Base-by-base conservation (phyloP, 2,797 vertebrate genomes). In the Epinephelus coioides region DNA sequence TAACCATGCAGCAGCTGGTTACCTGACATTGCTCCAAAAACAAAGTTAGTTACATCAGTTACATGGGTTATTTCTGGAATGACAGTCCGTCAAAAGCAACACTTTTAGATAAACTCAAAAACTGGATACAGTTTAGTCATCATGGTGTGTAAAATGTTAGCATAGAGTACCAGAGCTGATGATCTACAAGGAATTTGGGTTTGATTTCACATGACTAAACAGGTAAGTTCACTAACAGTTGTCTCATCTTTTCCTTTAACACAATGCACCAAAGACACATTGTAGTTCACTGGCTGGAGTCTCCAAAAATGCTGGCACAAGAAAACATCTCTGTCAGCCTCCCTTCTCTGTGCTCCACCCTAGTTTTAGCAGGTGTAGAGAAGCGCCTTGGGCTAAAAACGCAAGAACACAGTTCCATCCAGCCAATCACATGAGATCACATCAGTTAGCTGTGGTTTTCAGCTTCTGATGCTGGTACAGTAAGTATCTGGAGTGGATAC, bases 401-500 rank as follows among this genome's bases (percentile, higher is more conserved):
- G 64, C 60, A 6, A 50, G 44, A 64, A 46, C 47, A 5, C 19
- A 15, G 63, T 13, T 73, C 19, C 76, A 46, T 55, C 7, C 61
- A 86, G 65, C 47, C 51, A 73, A 40, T 84, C 69, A 46, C 13
- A 17, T 10, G 55, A 8, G 62, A 70, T 83, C 62, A 64, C 55
- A 50, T 63, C 54, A 68, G 76, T 73, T 2, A 14, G 54, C 67
- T 56, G 69, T n/a, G 6, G 76, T 73, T 63, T 44, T 54, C 51
- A 51, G 62, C 64, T 68, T 59, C 68, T 74, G 65, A 72, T 57
- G 74, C 79, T 25, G 73, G 76, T 85, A 40, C 71, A 71, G 68
- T 71, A 79, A 87, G 82, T 85, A 74, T 72, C 71, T 88, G 89
- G 69, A 93, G 85, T 70, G 90, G 72, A 76, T 81, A 63, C 76